Percentiles rank a stretch among this genome's conserved stretches.
Conservation (phyloP, 2,113 vertebrate species). For the Cinclus mexicanus region DNA sequence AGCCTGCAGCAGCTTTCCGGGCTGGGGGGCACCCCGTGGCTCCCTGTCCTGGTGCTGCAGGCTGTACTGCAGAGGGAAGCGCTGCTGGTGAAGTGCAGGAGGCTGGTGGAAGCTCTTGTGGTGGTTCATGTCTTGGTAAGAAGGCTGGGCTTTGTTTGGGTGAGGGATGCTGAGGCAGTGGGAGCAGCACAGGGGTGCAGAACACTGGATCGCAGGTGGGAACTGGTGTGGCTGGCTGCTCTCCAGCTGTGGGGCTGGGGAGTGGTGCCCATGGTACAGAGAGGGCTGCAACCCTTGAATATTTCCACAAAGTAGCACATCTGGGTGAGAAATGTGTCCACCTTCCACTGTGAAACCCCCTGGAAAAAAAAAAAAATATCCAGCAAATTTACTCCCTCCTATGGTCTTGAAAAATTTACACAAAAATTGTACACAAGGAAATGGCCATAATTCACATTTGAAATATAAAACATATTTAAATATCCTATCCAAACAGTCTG, state of each 20-base stretch:
- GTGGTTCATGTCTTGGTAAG: slow-evolving; percentile 38
- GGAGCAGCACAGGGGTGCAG: slow-evolving; percentile 81
- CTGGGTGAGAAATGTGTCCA: slow-evolving; percentile 77
- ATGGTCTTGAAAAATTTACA: not conserved
- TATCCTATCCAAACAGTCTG: not conserved
- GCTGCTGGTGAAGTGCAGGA: slow-evolving; percentile 49
- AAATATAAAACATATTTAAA: not conserved
- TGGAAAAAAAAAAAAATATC: slow-evolving; percentile 37
- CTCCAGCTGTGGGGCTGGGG: slow-evolving; percentile 76
- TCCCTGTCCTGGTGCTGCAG: slow-evolving; percentile 68
- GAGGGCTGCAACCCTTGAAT: slow-evolving; percentile 80
- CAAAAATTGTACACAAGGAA: not conserved
- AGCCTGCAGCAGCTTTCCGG: slow-evolving; percentile 55
- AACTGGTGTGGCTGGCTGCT: slow-evolving; percentile 79
- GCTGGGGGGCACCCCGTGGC: slow-evolving; percentile 27
- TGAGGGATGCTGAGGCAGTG: slow-evolving; percentile 75
- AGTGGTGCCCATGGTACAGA: slow-evolving; percentile 72
- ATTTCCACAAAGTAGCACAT: slow-evolving; percentile 74
- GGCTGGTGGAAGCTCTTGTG: slow-evolving; percentile 64
- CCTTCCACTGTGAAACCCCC: slow-evolving; percentile 87
- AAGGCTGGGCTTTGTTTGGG: slow-evolving; percentile 63
- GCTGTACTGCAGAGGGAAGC: slow-evolving; percentile 62
- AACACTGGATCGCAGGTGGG: slow-evolving; percentile 76
- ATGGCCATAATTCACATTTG: not conserved
- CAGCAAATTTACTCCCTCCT: not conserved